Conservation (phyloP, 2,888 invertebrate species). For the Clanis bilineata region DNA sequence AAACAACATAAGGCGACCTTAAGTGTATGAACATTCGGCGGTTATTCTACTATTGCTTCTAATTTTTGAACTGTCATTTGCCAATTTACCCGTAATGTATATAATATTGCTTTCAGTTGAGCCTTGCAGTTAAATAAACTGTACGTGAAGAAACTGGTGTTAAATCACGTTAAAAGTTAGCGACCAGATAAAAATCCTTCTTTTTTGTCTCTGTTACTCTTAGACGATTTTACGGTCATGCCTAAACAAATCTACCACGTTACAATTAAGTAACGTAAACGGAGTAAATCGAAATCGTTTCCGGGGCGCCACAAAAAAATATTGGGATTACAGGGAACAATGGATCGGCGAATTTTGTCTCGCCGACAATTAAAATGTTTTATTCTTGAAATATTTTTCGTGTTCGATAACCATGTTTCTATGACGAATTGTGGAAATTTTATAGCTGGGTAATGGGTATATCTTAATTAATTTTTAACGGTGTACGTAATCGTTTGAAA, state of each 20-base stretch:
- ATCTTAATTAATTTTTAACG: slow-evolving; percentile 11
- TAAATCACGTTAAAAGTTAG: not conserved
- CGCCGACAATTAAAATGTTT: not conserved
- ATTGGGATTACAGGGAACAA: not conserved
- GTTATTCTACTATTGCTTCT: too few relatives aligned
- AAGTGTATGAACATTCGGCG: too few relatives aligned
- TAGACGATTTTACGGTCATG: slow-evolving; percentile 1
- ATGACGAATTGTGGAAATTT: slow-evolving; percentile 11
- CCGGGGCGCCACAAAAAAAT: not conserved
- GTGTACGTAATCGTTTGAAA: slow-evolving; percentile 3
- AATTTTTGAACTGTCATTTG: too few relatives aligned
- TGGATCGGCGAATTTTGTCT: not conserved
- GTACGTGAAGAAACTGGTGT: too few relatives aligned
- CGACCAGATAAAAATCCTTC: not conserved
- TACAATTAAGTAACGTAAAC: slow-evolving; percentile 10
- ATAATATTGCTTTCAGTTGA: too few relatives aligned
- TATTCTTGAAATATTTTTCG: not conserved
- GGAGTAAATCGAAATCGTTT: slow-evolving; percentile 5
- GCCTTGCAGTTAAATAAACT: too few relatives aligned
- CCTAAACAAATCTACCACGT: slow-evolving; percentile 4
- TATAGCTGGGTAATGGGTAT: not conserved
- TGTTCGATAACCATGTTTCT: not conserved
- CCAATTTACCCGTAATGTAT: too few relatives aligned
- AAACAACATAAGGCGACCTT: too few relatives aligned
- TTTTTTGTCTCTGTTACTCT: not conserved